A percentile compares a stretch with the other conserved stretches of the same genome.
These are phyloP conservation scores for Drosophila atripex DNA, from an alignment of 2,888 invertebrate species.

Conservation along the genomic window DNA sequence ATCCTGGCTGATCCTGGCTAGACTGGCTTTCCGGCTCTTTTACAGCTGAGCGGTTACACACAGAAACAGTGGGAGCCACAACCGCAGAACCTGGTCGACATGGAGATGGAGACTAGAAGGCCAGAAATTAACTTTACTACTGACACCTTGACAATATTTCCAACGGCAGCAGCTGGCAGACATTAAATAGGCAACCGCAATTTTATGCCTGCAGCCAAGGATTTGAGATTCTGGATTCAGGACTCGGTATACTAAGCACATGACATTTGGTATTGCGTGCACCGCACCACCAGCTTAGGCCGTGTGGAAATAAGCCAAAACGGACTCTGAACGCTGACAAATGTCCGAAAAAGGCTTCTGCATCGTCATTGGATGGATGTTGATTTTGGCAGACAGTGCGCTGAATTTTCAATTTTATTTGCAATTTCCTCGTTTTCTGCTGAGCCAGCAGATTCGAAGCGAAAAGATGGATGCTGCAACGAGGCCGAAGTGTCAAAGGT, in stretches of 20 bases:
- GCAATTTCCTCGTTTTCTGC: conserved; percentile 60
- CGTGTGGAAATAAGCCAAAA: conserved; percentile 3
- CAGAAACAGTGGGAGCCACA: conserved; percentile 58
- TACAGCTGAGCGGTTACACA: conserved; percentile 72
- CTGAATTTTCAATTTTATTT: conserved; percentile 63
- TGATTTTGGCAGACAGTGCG: conserved; percentile 71
- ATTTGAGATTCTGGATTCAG: conserved; percentile 3
- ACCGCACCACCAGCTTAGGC: conserved; percentile 42
- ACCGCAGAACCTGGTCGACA: conserved; percentile 47
- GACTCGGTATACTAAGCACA: conserved; percentile 21
- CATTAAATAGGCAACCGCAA: conserved; percentile 46
- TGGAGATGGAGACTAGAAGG: conserved; percentile 21
- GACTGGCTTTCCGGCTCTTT: conserved; percentile 69
- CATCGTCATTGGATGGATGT: conserved; percentile 52
- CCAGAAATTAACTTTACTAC: conserved; percentile 75
- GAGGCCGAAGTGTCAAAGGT: conserved; percentile 58
- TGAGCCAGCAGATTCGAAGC: conserved; percentile 59
- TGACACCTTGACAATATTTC: conserved; percentile 76
- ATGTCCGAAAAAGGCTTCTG: conserved; percentile 32
- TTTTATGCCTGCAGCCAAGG: conserved; percentile 15
- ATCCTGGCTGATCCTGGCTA: conserved; percentile 48
- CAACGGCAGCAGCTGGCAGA: conserved; percentile 43
- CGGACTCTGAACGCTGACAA: conserved; percentile 5
- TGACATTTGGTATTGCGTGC: conserved; percentile 67
- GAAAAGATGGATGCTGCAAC: conserved; percentile 20